A percentile compares a stretch with the other conserved stretches of the same genome.
Conservation (phyloP, 2,113 vertebrate genomes). For the Sinocyclocheilus anophthalmus region DNA sequence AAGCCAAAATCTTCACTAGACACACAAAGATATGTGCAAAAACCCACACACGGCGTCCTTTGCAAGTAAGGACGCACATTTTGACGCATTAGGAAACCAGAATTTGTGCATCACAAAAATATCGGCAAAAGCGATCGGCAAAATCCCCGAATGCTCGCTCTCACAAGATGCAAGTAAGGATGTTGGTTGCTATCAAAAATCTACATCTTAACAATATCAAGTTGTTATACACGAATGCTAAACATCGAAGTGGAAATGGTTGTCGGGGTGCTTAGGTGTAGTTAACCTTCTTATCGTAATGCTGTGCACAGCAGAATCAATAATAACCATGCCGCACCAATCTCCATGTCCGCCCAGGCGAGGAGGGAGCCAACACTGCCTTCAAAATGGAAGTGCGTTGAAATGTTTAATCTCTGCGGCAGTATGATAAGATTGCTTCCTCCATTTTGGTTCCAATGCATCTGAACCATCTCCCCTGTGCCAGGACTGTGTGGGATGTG, state of each 20-base stretch:
- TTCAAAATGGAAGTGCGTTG: slow-evolving; percentile 67
- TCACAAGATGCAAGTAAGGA: neutral
- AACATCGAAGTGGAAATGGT: slow-evolving; percentile 4
- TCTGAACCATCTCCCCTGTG: slow-evolving; percentile 48
- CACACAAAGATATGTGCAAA: slow-evolving; percentile 1
- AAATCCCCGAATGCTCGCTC: neutral
- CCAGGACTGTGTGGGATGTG: slow-evolving; percentile 58
- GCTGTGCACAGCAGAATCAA: slow-evolving; percentile 63
- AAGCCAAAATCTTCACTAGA: neutral
- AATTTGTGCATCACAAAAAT: neutral
- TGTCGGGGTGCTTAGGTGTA: slow-evolving; percentile 35
- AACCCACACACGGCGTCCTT: neutral
- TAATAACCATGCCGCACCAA: slow-evolving; percentile 63
- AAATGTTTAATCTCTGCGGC: slow-evolving; percentile 67
- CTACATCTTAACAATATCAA: neutral
- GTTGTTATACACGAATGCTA: neutral
- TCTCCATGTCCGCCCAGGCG: slow-evolving; percentile 66
- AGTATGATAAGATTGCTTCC: slow-evolving; percentile 64
- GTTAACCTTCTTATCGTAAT: slow-evolving; percentile 60
- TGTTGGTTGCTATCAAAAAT: slow-evolving; percentile 20
- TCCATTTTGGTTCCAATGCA: slow-evolving; percentile 64
- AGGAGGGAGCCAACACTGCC: slow-evolving; percentile 59
- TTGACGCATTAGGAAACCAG: neutral
- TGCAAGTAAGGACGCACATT: neutral
- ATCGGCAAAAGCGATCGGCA: neutral